A percentile compares a stretch with the other conserved stretches of the same genome.
Evolutionary conservation across 2,113 vertebrate species (phyloP).

Genomic region (Gymnarchus niloticus): DNA sequence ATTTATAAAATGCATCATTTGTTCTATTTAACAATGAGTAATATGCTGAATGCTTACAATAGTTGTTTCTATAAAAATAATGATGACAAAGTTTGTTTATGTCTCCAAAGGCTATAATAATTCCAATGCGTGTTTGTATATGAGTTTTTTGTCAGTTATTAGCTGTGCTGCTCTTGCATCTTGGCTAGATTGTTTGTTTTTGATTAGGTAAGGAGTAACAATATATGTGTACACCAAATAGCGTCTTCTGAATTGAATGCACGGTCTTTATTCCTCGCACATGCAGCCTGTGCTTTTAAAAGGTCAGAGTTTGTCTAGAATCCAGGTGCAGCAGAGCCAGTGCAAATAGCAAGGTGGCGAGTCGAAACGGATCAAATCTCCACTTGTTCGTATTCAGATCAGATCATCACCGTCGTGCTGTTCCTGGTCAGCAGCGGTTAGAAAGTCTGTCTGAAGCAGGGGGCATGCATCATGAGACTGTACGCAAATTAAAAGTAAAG

Average conservation of each 20-base stretch:
- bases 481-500: no score
- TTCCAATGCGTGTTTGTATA: neutral
- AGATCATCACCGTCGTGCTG: neutral
- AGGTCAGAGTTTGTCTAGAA: neutral
- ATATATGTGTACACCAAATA: neutral
- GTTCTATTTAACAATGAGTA: neutral
- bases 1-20: neutral
- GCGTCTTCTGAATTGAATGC: neutral
- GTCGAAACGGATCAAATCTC: neutral
- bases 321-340: neutral
- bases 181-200: neutral
- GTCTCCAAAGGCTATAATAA: neutral
- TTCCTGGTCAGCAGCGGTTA: neutral
- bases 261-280: neutral
- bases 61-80: neutral
- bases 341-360: neutral
- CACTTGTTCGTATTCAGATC: neutral
- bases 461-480: no score
- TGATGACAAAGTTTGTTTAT: neutral
- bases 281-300: neutral
- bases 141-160: neutral
- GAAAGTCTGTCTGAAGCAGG: neutral
- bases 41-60: neutral
- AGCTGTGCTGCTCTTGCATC: neutral
- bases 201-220: neutral